These are phyloP conservation scores for Ceraclea dissimilis DNA, from an alignment of 2,888 invertebrate genomes.

Conservation along the genomic window DNA sequence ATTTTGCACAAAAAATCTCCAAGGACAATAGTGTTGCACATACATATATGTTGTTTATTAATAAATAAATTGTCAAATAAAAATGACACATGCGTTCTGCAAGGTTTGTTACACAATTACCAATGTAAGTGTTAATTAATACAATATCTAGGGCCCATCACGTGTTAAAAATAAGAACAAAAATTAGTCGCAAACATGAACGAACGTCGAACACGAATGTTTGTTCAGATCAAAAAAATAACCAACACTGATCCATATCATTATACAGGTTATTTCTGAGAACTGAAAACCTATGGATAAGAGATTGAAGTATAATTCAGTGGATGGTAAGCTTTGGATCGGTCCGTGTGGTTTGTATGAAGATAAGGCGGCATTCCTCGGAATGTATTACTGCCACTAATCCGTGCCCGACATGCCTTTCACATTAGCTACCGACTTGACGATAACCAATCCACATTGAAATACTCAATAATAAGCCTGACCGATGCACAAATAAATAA, in stretches of 20 bases:
- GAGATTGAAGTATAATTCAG: slow-evolving; percentile 18
- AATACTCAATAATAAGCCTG: neutral
- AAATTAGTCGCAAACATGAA: slow-evolving; percentile 1
- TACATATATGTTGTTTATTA: too few species aligned
- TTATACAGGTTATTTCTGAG: neutral
- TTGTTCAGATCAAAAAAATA: neutral
- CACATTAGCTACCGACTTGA: slow-evolving; percentile 25
- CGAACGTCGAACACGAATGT: neutral
- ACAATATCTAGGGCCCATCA: neutral
- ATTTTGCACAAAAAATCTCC: too few species aligned
- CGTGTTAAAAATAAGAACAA: neutral
- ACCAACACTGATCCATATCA: neutral
- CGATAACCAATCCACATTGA: slow-evolving; percentile 4
- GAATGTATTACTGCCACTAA: slow-evolving; percentile 23
- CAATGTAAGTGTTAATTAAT: too few species aligned
- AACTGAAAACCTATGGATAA: slow-evolving; percentile 11
- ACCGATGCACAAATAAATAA: slow-evolving; percentile 1
- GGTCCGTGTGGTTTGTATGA: slow-evolving; percentile 5
- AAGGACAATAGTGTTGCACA: too few species aligned
- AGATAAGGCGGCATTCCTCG: slow-evolving; percentile 25
- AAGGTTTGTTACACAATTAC: too few species aligned
- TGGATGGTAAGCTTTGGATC: slow-evolving; percentile 9
- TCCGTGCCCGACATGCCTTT: slow-evolving; percentile 25
- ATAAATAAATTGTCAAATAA: too few species aligned
- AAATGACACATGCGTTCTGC: too few species aligned